These are phyloP conservation scores for Pomatorhinus ruficollis DNA, from an alignment of 2,113 vertebrate species.

Conservation along the genomic window DNA sequence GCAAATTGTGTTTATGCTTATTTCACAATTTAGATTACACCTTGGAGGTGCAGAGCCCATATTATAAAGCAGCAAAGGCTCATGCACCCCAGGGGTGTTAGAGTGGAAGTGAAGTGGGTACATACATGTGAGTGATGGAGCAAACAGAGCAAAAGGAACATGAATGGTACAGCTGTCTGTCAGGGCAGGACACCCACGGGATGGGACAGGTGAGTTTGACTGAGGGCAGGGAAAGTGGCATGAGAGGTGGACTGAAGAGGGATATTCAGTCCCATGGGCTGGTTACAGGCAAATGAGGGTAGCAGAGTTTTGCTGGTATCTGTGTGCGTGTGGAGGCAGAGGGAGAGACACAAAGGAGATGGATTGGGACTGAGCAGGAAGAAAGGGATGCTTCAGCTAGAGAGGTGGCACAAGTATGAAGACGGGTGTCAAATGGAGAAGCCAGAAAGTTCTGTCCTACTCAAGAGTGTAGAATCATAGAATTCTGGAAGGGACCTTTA, in stretches of 20 bases:
- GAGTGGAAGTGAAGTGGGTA: not conserved
- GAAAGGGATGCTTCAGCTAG: not conserved
- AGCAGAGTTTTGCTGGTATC: not conserved
- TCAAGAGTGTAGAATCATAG: not conserved
- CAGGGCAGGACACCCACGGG: not conserved
- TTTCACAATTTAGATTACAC: not conserved
- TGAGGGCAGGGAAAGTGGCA: not conserved
- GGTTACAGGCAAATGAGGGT: not conserved
- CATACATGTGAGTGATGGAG: not conserved
- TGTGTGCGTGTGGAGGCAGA: not conserved
- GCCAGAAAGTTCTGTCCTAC: not conserved
- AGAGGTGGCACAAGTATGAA: not conserved
- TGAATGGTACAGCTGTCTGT: not conserved
- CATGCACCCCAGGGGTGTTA: not conserved
- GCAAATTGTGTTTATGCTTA: not conserved
- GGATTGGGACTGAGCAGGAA: not conserved
- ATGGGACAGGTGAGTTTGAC: not conserved
- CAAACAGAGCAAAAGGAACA: not conserved
- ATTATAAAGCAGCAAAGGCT: not conserved
- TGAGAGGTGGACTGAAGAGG: not conserved
- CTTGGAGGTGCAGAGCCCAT: not conserved
- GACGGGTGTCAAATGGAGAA: not conserved
- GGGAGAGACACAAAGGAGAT: not conserved
- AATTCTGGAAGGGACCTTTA: not conserved
- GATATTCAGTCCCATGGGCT: not conserved